Base-by-base conservation (phyloP, 2,888 invertebrate species). In the Dolichopus griseipennis region DNA sequence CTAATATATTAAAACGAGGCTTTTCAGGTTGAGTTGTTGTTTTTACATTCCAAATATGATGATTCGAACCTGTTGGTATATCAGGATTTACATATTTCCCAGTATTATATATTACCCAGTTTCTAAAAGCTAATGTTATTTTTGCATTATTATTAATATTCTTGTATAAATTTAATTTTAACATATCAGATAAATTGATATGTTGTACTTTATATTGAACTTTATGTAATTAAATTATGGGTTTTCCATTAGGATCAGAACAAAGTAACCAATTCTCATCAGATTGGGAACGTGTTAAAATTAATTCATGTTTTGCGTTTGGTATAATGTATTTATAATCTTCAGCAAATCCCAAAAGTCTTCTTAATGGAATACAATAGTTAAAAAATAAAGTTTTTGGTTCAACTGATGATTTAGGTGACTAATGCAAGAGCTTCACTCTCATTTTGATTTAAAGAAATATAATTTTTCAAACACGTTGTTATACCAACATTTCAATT, bases 1-100 rank as follows among this genome's bases (percentile, higher is more conserved):
- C 78, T n/a, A 80, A 62, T 64, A 81, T 76, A n/a, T 81, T 70
- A 71, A 72, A 81, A 65, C 78, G 69, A 1, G 79, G 78, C 72
- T 77, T 79, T 73, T 79, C 78, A 52, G 78, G 68, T 66, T 75
- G 74, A 18, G 72, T 73, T 12, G 75, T 70, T 27, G 78, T 78
- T 72, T 76, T 76, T 12, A 77, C 71, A 15, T 74, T 70, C 78
- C 78, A 77, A n/a, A 74, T 70, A 69, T 77, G 74, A 70, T 76
- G 74, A 65, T 68, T 71, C 20, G 77, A 75, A 9, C 12, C 12
- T 70, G 7, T 10, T 76, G 78, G 68, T 81, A 69, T 64, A n/a
- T n/a, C n/a, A n/a, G n/a, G n/a, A n/a, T n/a, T n/a, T n/a, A n/a
- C n/a, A n/a, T n/a, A n/a, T n/a, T n/a, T n/a, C n/a, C n/a, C n/a